Conservation (phyloP, 2,113 vertebrate species). For the Zosterops pallidus region DNA sequence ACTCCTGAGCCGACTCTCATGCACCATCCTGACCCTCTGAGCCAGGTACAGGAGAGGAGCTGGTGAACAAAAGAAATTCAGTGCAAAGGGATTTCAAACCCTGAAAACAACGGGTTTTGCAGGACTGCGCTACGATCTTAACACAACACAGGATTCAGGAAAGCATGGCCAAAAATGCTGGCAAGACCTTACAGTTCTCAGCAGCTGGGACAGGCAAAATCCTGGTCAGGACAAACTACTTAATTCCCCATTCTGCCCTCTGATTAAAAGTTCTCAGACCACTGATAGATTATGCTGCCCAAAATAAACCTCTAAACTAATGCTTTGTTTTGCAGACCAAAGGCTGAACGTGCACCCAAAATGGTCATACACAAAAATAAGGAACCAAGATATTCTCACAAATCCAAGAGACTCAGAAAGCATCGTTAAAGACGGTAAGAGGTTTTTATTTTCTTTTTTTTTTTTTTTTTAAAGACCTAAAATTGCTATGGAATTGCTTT, state of each 20-base stretch:
- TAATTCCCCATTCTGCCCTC: neutral
- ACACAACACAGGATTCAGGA: neutral
- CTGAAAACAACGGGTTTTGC: rapidly evolving
- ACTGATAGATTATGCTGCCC: neutral
- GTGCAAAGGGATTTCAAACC: neutral
- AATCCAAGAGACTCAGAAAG: neutral
- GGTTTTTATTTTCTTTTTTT: neutral
- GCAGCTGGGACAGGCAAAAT: neutral
- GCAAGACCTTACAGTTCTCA: neutral
- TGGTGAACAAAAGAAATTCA: neutral
- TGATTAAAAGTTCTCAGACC: neutral
- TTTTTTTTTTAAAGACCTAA: neutral
- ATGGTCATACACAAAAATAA: neutral
- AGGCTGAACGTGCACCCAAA: neutral
- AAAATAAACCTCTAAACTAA: neutral
- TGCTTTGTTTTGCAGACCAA: neutral
- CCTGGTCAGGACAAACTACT: neutral
- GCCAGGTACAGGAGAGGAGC: neutral
- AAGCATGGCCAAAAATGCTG: neutral
- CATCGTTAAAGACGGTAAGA: neutral
- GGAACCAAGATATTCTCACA: neutral
- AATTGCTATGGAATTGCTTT: neutral
- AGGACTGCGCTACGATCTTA: neutral
- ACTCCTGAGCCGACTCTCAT: rapidly evolving
- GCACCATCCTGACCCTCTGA: rapidly evolving